Conservation (phyloP, 2,797 vertebrate genomes). For the Platyrinchus mystaceus region DNA sequence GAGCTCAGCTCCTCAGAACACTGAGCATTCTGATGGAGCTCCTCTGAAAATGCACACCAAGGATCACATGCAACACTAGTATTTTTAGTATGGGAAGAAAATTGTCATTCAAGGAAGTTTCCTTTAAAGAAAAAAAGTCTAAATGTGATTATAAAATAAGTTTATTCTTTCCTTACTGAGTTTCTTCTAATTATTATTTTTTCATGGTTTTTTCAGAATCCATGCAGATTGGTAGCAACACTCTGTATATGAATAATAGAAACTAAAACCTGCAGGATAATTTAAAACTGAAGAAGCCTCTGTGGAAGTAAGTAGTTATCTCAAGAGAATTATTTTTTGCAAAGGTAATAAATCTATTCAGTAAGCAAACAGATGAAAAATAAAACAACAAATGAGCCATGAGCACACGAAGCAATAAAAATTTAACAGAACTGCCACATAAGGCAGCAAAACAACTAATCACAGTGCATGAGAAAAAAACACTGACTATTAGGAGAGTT, state of each 20-base stretch:
- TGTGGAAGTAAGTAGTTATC: neutral
- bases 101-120: neutral
- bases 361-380: slow-evolving; percentile 44
- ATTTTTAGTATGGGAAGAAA: neutral
- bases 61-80: neutral
- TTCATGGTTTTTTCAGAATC: neutral
- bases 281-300: neutral
- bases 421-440: slow-evolving; percentile 18
- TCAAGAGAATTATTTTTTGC: slow-evolving; percentile 39
- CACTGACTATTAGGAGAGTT: neutral
- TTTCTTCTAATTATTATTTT: neutral
- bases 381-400: slow-evolving; percentile 52
- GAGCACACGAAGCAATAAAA: slow-evolving; percentile 17
- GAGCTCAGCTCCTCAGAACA: neutral
- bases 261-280: neutral
- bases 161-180: neutral
- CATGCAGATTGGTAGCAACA: neutral
- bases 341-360: slow-evolving; percentile 46
- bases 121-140: neutral
- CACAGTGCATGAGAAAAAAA: neutral
- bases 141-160: neutral
- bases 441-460: slow-evolving; percentile 26
- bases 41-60: neutral
- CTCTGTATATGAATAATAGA: neutral
- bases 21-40: neutral